Evolutionary conservation across 2,888 invertebrate species (phyloP).

Genomic region (Cheilosia vulpina): DNA sequence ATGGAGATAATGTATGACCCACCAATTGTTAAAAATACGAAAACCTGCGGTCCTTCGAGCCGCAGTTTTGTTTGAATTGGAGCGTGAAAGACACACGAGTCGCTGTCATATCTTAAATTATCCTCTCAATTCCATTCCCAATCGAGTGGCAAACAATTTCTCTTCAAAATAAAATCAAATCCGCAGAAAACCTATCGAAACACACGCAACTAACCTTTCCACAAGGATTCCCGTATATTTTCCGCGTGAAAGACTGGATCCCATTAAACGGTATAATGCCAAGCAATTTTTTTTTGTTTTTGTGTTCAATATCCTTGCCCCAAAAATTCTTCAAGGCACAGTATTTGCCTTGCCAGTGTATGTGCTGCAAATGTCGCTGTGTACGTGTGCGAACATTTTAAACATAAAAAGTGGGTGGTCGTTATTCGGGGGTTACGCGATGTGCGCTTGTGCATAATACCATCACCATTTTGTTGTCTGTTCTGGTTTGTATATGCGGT

Average conservation of each 20-base stretch:
- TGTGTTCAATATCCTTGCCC: background rate
- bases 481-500: constrained; percentile 3
- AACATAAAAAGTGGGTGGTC: constrained; percentile 58
- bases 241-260: constrained; percentile 26
- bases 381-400: constrained; percentile 8
- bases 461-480: constrained; percentile 59
- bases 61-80: no score
- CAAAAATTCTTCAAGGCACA: background rate
- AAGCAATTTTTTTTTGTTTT: background rate
- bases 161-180: constrained; percentile 7
- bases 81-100: no score
- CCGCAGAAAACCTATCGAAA: constrained; percentile 10
- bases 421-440: constrained; percentile 45
- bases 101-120: no score
- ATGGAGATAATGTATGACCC: no score
- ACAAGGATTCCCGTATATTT: background rate
- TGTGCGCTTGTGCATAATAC: constrained; percentile 69
- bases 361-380: background rate
- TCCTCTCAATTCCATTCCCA: background rate
- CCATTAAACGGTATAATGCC: constrained; percentile 1
- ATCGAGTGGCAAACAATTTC: background rate
- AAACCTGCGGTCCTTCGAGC: no score
- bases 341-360: background rate
- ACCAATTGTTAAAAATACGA: no score
- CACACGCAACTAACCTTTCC: background rate